Base-by-base conservation (phyloP, 23 tunicate species). In the Corella eumyota region DNA sequence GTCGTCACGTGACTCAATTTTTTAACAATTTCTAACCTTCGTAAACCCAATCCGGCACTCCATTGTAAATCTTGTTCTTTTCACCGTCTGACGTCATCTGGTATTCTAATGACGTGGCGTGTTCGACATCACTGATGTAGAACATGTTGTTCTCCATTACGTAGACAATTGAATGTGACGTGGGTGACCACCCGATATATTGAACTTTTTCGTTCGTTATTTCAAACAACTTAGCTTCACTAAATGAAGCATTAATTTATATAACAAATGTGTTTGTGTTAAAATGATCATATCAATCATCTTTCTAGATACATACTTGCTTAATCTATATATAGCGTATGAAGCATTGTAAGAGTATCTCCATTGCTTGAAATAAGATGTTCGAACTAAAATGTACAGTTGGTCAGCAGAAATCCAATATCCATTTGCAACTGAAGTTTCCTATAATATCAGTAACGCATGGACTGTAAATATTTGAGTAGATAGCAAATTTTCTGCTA, bases 41-140 rank as follows among this genome's bases (percentile, higher is more conserved):
- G 29, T 83, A 83, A 23, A 76, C 92, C 93, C 99, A 83, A 36
- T 92, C 93, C 4, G 93, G 99, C 17, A 92, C 45, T 24, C 99
- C 99, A 45, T 92, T 92, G 28, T 70, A 72, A 53, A 83, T 92
- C 20, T 50, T 57, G 50, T 92, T 83, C 57, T 67, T 61, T 50
- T 45, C 38, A 28, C 90, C 90, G 27, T 73, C 55, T 62, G 26
- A 26, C 34, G 80, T 84, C 25, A 80, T 7, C 21, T 45, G 34
- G 4, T 1, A 22, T 2, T 34, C 32, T 5, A 36, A 23, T 5
- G 71, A 25, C 30, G 65, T 0, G 30, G 3, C 23, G 19, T 34
- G 24, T 2, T 45, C 40, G 22, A 73, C 67, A 37, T 73, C 49
- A 5, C 28, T 1, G 5, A 35, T 28, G 70, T 63, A 64, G 52